Base-by-base conservation (phyloP, 2,113 vertebrate species). In the Elephas maximus region DNA sequence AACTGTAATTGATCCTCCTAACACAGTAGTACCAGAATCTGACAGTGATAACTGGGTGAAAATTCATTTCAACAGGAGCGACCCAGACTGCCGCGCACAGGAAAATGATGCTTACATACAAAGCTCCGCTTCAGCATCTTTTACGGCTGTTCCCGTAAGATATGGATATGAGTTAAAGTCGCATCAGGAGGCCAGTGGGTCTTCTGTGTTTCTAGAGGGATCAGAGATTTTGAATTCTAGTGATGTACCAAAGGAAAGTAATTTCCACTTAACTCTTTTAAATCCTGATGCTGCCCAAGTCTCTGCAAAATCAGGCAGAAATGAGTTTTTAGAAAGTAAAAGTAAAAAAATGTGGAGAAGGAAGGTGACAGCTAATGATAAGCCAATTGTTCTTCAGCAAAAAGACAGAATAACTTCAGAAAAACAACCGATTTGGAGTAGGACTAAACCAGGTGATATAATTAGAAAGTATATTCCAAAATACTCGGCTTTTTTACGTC, bases 21-120 rank as follows among this genome's bases (percentile, higher is more conserved):
- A 98, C 65, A n/a, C 93, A 14, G 76, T 60, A 30, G 85, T 95
- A 67, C 97, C 97, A 93, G 98, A 98, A 48, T 83, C 94, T 26
- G 97, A 97, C 93, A 98, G 98, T 33, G 41, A 97, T 67, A 98
- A 98, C 4, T 96, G 97, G 0, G 97, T 99, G 78, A 98, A 99
- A 28, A 98, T 99, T 96, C 98, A 99, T 88, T 99, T 99, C 91
- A 98, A 98, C 44, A 99, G 98, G 96, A 98, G 99, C 45, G 99
- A 99, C 88, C 98, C 98, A 2, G 99, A 99, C 96, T 98, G 77
- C 99, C 99, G 93, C 95, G 3, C 98, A 98, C 97, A 96, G 74
- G 85, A 51, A 10, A 91, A 87, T 3, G 97, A 95, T 62, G 95
- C 97, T 62, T 98, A 97, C 45, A 97, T 79, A 76, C 98, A 98